Evolutionary conservation across 2,797 vertebrate genomes (phyloP).

Genomic region (Intellagama lesueurii): DNA sequence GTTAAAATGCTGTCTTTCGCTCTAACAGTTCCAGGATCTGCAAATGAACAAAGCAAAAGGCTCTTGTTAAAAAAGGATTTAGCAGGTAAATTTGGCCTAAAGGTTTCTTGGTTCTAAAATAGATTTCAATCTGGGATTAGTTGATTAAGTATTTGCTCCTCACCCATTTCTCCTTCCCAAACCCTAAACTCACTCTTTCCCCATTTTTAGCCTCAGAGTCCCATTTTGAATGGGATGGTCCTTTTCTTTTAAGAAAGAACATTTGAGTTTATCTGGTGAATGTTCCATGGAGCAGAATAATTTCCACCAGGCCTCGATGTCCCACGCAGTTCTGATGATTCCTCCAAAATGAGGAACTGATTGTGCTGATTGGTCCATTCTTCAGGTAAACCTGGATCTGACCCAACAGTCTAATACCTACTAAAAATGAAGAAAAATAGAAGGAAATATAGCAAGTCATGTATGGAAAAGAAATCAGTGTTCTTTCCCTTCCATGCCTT

Average conservation of each 20-base stretch:
- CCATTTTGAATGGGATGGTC: neutral
- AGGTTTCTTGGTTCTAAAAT: neutral
- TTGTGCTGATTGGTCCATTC: too few relatives aligned
- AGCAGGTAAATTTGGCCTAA: neutral
- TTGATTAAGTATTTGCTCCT: neutral
- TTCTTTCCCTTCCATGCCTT: too few relatives aligned
- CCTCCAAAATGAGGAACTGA: too few relatives aligned
- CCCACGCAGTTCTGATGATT: too few relatives aligned
- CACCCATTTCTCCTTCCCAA: neutral
- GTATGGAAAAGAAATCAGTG: too few relatives aligned
- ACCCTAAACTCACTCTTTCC: neutral
- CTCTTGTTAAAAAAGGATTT: neutral
- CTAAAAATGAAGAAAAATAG: too few relatives aligned
- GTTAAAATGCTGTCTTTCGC: too few relatives aligned
- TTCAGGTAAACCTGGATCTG: too few relatives aligned
- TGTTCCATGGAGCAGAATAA: neutral
- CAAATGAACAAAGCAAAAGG: neutral
- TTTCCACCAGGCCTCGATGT: too few relatives aligned
- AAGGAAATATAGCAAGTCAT: too few relatives aligned
- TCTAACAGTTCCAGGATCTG: neutral
- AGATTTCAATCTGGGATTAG: neutral
- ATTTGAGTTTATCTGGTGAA: neutral
- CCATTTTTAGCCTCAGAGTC: neutral
- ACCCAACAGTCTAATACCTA: too few relatives aligned
- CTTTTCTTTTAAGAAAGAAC: neutral